phyloP scores from a whole-genome alignment of 1,140 invertebrate genomes.

The Ptiloglossa arizonensis region DNA sequence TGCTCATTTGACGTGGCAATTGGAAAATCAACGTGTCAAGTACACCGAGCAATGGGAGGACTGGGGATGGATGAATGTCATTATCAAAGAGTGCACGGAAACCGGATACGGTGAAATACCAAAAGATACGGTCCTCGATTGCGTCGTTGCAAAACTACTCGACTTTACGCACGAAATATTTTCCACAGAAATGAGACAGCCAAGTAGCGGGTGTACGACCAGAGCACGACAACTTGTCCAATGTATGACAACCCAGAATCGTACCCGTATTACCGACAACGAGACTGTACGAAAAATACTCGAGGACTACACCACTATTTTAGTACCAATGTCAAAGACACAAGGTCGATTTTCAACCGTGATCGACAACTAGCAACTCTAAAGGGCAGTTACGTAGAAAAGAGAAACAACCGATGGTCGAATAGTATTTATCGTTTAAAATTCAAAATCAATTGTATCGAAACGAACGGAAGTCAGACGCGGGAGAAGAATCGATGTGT shows the following conservation, averaged over 20 bases:
- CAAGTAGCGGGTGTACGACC: constrained; percentile 32
- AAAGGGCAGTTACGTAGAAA: neutral
- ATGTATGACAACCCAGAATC: constrained; percentile 55
- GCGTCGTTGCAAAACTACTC: constrained; percentile 66
- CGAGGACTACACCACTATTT: constrained; percentile 47
- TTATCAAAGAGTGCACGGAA: constrained; percentile 72
- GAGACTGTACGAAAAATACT: constrained; percentile 51
- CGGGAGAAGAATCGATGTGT: neutral
- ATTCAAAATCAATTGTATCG: too few relatives aligned
- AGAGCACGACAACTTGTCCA: constrained; percentile 56
- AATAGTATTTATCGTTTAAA: too few relatives aligned
- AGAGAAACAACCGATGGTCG: too few relatives aligned
- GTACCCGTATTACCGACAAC: constrained; percentile 37
- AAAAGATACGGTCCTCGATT: constrained; percentile 70
- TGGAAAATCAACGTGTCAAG: constrained; percentile 72
- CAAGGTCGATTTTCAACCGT: constrained; percentile 12
- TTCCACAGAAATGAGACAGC: constrained; percentile 1
- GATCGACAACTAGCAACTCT: neutral
- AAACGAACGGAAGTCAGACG: neutral
- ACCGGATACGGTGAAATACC: constrained; percentile 65
- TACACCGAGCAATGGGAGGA: constrained; percentile 74
- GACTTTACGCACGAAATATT: constrained; percentile 53
- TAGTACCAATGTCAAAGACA: constrained; percentile 41
- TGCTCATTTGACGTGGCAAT: constrained; percentile 70
- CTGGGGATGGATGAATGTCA: constrained; percentile 75